phyloP scores from a whole-genome alignment of 1,140 invertebrate genomes.

The Hylyphantes graminicola region DNA sequence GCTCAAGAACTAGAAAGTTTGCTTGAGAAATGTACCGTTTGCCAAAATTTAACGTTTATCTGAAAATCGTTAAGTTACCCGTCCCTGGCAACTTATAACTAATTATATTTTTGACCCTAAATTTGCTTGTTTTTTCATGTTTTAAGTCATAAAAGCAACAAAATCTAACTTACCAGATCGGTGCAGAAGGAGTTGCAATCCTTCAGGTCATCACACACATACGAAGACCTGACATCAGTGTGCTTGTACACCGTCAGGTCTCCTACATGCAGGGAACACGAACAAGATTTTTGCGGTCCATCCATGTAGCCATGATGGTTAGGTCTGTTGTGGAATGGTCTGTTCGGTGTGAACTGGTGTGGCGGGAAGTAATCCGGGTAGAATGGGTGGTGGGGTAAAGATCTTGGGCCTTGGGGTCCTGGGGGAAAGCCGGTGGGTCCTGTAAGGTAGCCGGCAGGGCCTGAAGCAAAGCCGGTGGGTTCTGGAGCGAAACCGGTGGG shows the following conservation, averaged over 20 bases:
- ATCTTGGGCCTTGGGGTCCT: slow-evolving; percentile 18
- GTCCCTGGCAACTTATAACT: too few relatives aligned
- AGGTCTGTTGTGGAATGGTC: slow-evolving; percentile 41
- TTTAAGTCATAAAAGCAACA: too few relatives aligned
- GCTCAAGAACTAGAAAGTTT: too few relatives aligned
- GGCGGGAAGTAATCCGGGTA: slow-evolving; percentile 39
- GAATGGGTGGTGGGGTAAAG: slow-evolving; percentile 40
- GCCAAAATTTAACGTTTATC: too few relatives aligned
- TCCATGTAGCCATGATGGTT: slow-evolving; percentile 1
- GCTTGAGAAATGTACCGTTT: too few relatives aligned
- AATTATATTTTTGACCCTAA: too few relatives aligned
- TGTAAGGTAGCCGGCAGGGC: too few relatives aligned
- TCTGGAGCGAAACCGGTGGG: not conserved
- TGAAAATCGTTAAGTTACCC: too few relatives aligned
- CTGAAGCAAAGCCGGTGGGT: too few relatives aligned
- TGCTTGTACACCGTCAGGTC: slow-evolving; percentile 53
- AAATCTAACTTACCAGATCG: slow-evolving; percentile 53
- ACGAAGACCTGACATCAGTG: slow-evolving; percentile 52
- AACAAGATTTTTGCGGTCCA: slow-evolving; percentile 41
- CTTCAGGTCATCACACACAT: slow-evolving; percentile 38
- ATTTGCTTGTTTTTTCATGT: too few relatives aligned
- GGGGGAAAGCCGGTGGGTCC: too few relatives aligned
- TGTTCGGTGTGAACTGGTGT: slow-evolving; percentile 44
- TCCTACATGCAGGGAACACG: slow-evolving; percentile 51
- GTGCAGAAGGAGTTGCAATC: slow-evolving; percentile 58